phyloP scores from a whole-genome alignment of 2,888 invertebrate genomes.

The Myathropa florea region DNA sequence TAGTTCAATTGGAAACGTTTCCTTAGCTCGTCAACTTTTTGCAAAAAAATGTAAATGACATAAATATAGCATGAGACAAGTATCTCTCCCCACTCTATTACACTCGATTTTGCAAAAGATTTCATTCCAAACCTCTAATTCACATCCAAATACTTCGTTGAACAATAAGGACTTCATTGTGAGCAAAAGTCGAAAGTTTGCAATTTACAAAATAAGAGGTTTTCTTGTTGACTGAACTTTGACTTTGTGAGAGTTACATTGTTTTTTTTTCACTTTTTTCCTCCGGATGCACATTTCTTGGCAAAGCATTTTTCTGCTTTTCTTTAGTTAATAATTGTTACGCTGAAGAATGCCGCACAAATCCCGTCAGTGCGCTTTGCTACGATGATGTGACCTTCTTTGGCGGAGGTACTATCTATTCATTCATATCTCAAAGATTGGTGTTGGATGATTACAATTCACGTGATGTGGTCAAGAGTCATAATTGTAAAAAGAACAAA shows the following conservation, averaged over 20 bases:
- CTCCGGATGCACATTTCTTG: slow-evolving; percentile 51
- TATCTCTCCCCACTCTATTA: too few species aligned
- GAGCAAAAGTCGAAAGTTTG: background rate
- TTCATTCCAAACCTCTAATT: background rate
- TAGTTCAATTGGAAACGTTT: too few species aligned
- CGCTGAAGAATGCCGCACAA: slow-evolving; percentile 54
- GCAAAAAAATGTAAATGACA: too few species aligned
- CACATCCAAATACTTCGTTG: background rate
- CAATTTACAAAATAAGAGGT: background rate
- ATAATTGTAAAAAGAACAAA: slow-evolving; percentile 49
- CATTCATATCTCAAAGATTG: slow-evolving; percentile 64
- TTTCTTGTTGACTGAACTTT: background rate
- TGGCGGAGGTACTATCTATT: slow-evolving; percentile 62
- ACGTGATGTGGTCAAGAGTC: slow-evolving; percentile 55
- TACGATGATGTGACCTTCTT: slow-evolving; percentile 56
- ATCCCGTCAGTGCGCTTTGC: slow-evolving; percentile 23
- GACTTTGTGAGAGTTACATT: background rate
- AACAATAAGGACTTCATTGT: background rate
- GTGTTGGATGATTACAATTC: slow-evolving; percentile 52
- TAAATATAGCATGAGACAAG: too few species aligned
- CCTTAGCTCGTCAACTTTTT: too few species aligned
- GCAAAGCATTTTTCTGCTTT: slow-evolving; percentile 45
- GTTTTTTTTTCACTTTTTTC: background rate
- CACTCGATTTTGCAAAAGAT: background rate
- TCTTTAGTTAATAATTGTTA: slow-evolving; percentile 63